Evolutionary conservation across 2,888 invertebrate species (phyloP).

Genomic region (Argyresthia goedartella): DNA sequence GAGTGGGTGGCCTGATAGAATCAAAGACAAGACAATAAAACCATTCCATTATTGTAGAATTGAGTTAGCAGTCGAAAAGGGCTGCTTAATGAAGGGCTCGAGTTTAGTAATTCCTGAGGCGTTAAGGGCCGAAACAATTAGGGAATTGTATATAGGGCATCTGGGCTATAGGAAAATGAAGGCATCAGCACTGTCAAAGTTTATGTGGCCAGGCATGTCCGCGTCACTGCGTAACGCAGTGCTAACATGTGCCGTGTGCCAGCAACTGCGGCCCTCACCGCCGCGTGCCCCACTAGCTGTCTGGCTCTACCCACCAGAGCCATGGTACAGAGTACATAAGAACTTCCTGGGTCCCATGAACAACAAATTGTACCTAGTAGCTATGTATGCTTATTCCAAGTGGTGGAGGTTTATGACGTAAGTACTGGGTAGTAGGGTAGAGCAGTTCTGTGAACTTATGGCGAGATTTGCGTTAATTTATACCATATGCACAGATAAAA

Average conservation of each 20-base stretch:
- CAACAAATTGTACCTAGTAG: slow-evolving; percentile 10
- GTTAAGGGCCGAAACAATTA: slow-evolving; percentile 6
- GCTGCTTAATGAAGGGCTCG: too few species aligned
- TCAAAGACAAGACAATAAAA: not conserved
- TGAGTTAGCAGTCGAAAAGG: slow-evolving; percentile 10
- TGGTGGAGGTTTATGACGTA: slow-evolving; percentile 17
- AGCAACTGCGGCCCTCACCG: slow-evolving; percentile 5
- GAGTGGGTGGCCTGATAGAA: slow-evolving; percentile 7
- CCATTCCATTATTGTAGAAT: slow-evolving; percentile 8
- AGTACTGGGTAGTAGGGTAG: slow-evolving; percentile 1
- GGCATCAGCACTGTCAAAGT: not conserved
- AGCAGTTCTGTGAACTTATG: slow-evolving; percentile 12
- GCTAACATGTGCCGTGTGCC: not conserved
- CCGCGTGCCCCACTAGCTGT: slow-evolving; percentile 13
- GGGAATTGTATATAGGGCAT: not conserved
- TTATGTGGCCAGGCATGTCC: not conserved
- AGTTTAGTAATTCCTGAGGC: too few species aligned
- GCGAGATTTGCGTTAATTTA: slow-evolving; percentile 10
- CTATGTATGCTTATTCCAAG: slow-evolving; percentile 13
- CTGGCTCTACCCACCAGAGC: slow-evolving; percentile 12
- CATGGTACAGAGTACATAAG: slow-evolving; percentile 15
- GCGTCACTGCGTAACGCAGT: not conserved
- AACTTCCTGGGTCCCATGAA: slow-evolving; percentile 17
- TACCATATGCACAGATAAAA: slow-evolving; percentile 16
- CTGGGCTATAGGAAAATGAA: not conserved